Evolutionary conservation across 2,888 invertebrate genomes (phyloP), one percentile per base, ranked within the genome.

Genomic region (Fabriciana adippe): DNA sequence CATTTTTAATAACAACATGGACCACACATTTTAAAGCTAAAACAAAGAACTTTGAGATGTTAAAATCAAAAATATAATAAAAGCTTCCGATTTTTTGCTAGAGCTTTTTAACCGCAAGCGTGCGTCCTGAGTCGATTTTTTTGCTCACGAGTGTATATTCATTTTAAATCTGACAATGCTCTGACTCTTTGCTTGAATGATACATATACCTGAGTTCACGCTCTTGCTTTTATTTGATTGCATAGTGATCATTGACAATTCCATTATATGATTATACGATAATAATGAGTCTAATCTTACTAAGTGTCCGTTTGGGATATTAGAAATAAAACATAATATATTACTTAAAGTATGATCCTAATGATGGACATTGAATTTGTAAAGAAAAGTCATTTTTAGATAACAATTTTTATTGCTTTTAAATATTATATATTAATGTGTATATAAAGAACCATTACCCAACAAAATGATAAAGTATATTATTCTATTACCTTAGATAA

Each of bases 281-380:
- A 59, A 59, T 59, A 45, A 57, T 57, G 57, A n/a, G 26, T 26
- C 26, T 48, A 26, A 59, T 53, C 14, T 59, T 48, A 1, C n/a
- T 48, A 26, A 13, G 2, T 5, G 16, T 26, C 11, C n/a, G 6
- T 48, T 26, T 48, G n/a, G 47, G 11, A n/a, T 59, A 59, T 59
- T 59, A 48, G 31, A 59, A 59, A 59, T 59, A 15, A 59, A 59
- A 59, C 26, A 15, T 26, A 59, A 59, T 11, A 2, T 11, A 2
- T n/a, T 5, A 59, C n/a, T 48, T 48, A 59, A 26, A 18, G 1
- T 51, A 6, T 21, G 21, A 21, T 45, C 18, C 8, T n/a, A 6
- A 16, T 26, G n/a, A 26, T 26, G 11, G 47, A 31, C 6, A 59
- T 16, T 26, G 11, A 13, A 31, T 26, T 45, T 47, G 8, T 1